Evolutionary conservation across 2,888 invertebrate species (phyloP), one percentile per base, ranked within the genome.

Genomic region (Patella ulyssiponensis): DNA sequence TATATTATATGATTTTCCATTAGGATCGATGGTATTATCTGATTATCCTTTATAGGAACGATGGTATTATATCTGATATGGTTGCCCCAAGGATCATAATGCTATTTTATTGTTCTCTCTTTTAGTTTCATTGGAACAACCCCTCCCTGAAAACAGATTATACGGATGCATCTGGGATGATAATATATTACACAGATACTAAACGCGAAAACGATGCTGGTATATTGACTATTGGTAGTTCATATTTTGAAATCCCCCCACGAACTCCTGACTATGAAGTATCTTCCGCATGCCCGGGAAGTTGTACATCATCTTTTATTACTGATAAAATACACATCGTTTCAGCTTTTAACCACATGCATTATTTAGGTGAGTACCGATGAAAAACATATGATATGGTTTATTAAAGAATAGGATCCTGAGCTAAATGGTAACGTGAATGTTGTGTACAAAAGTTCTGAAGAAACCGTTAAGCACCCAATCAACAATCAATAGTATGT

Each of bases 71-170:
- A 44, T 44, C 7, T 7, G 7, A 44, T 44, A 0, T 44, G 44
- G 44, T 44, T 0, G 7, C n/a, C n/a, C n/a, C n/a, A n/a, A n/a
- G n/a, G n/a, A n/a, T n/a, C n/a, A n/a, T n/a, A n/a, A n/a, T n/a
- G n/a, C n/a, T n/a, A n/a, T n/a, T n/a, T 44, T 44, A 44, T 44
- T 44, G 44, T 44, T 75, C 54, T 27, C 11, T 75, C 20, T 77
- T 82, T 44, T 73, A 88, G 87, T 77, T 82, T 53, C 87, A 88
- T 71, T 88, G 86, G 87, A 86, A 85, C 71, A 88, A 88, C 77
- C 84, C 85, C 17, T 69, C 78, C 15, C 27, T 77, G 17, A 74
- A 75, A 1, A 14, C 69, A 0, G 80, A 81, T 71, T 85, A 82
- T 33, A 77, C 75, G 7, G 87, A 87, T 80, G 81, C 83, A 54